phyloP scores from a whole-genome alignment of 2,113 vertebrate species.

The Anguilla rostrata region DNA sequence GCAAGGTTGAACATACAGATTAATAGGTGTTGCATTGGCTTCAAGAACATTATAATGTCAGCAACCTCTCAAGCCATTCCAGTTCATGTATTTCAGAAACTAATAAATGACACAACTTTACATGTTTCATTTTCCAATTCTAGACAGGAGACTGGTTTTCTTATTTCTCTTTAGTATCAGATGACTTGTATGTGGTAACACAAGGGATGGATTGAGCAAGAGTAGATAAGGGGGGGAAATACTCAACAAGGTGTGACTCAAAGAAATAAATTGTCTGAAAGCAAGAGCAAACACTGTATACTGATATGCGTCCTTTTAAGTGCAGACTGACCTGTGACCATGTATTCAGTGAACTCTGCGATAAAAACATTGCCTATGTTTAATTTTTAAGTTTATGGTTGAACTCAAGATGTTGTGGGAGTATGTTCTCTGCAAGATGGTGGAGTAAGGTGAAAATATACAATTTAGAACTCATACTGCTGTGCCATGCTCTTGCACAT shows the following conservation, averaged over 20 bases:
- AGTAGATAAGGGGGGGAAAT: not conserved
- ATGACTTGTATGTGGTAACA: not conserved
- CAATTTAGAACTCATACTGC: not conserved
- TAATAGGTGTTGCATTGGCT: too few relatives aligned
- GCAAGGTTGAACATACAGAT: too few relatives aligned
- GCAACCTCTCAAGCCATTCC: not conserved
- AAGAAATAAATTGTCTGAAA: not conserved
- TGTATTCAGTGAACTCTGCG: not conserved
- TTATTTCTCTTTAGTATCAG: not conserved
- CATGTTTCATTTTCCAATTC: not conserved
- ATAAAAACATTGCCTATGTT: not conserved
- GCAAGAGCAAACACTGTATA: not conserved
- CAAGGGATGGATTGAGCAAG: not conserved
- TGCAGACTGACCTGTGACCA: not conserved
- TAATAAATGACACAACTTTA: not conserved
- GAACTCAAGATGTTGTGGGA: not conserved
- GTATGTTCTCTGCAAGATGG: not conserved
- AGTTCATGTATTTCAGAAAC: not conserved
- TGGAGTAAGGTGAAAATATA: not conserved
- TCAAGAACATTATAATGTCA: not conserved
- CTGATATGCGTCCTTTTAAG: not conserved
- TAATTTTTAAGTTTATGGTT: not conserved
- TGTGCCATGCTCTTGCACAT: not conserved
- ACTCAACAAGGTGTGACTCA: not conserved
- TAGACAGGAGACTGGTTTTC: not conserved